A percentile compares a stretch with the other conserved stretches of the same genome.
Evolutionary conservation across 2,113 vertebrate genomes (phyloP).

Genomic region (Lipophrys pholis): DNA sequence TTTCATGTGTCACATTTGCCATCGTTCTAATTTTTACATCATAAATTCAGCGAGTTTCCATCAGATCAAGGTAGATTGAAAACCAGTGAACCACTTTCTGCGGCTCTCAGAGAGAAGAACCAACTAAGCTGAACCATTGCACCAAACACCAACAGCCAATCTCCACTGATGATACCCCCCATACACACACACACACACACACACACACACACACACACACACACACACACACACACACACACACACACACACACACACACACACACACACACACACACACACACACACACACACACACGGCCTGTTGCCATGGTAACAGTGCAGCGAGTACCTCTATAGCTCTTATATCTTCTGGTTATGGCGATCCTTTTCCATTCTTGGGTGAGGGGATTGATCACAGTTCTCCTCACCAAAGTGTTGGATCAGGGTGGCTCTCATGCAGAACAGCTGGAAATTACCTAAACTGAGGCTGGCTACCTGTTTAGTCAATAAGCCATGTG

Average conservation of each 20-base stretch:
- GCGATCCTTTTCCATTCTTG: conserved; percentile 70
- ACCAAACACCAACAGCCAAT: conserved; percentile 67
- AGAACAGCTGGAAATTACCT: conserved; percentile 44
- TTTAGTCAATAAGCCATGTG: not conserved
- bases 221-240: too few relatives aligned
- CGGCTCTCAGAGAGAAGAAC: conserved; percentile 35
- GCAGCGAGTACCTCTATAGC: conserved; percentile 62
- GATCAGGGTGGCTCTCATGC: conserved; percentile 50
- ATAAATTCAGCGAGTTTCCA: conserved; percentile 14
- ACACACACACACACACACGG: conserved; percentile 1
- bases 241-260: too few relatives aligned
- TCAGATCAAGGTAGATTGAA: conserved; percentile 42
- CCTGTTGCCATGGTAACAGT: conserved; percentile 78
- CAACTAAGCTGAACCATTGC: conserved; percentile 64
- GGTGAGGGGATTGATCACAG: conserved; percentile 63
- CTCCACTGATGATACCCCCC: conserved; percentile 45
- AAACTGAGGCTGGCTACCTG: conserved; percentile 19
- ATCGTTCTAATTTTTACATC: conserved; percentile 6
- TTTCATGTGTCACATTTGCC: conserved; percentile 23
- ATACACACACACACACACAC: too few relatives aligned
- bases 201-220: too few relatives aligned
- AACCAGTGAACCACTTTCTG: conserved; percentile 28
- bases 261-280: too few relatives aligned
- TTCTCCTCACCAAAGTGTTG: conserved; percentile 51
- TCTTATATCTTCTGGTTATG: conserved; percentile 71